phyloP scores from a whole-genome alignment of 2,888 invertebrate genomes.

The Chymomyza caudatula region DNA sequence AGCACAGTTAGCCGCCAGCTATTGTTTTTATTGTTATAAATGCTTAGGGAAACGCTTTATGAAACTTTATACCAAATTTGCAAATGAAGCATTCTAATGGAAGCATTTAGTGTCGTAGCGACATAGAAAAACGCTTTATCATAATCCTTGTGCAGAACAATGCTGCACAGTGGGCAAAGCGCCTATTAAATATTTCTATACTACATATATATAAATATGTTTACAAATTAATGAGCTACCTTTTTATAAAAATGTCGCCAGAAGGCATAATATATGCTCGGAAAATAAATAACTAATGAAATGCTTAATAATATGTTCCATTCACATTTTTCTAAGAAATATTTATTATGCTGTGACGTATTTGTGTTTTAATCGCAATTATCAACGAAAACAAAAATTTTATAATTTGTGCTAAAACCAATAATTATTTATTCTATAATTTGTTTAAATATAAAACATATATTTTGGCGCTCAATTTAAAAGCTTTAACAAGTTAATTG shows the following conservation, averaged over 20 bases:
- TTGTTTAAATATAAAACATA: background rate
- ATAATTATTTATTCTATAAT: background rate
- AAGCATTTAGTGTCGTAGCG: slow-evolving; percentile 41
- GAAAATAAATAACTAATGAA: background rate
- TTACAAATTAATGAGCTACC: background rate
- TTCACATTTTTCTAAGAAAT: background rate
- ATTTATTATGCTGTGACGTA: background rate
- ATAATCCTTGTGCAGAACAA: background rate
- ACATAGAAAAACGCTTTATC: background rate
- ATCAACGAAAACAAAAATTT: background rate
- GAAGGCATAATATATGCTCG: background rate
- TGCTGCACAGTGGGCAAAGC: background rate
- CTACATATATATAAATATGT: too few relatives aligned
- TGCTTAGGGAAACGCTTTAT: background rate
- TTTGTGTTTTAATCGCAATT: background rate
- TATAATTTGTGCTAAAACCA: background rate
- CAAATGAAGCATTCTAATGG: slow-evolving; percentile 40
- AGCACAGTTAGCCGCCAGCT: slow-evolving; percentile 24
- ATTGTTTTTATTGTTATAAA: slow-evolving; percentile 26
- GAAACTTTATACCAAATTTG: slow-evolving; percentile 2
- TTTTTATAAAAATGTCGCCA: background rate
- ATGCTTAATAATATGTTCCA: background rate
- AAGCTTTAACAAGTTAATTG: background rate
- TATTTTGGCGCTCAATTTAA: background rate
- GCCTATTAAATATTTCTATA: background rate